phyloP scores from a whole-genome alignment of 2,113 vertebrate species.

The Cephalopterus ornatus region DNA sequence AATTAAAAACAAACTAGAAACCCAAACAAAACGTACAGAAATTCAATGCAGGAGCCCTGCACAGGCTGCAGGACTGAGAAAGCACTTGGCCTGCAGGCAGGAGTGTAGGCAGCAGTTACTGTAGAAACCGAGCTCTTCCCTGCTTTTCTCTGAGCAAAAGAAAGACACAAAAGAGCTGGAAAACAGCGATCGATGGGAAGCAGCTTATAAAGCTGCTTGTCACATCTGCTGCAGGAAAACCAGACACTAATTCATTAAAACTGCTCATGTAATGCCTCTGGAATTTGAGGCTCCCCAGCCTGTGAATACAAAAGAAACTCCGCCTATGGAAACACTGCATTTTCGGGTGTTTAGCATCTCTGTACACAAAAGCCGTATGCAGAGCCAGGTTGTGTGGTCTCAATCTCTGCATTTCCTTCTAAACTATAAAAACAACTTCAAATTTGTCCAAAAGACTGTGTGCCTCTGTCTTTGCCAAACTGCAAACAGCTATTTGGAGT shows the following conservation, averaged over 20 bases:
- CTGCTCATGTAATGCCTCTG: slow-evolving; percentile 76
- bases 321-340: slow-evolving; percentile 69
- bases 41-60: slow-evolving; percentile 50
- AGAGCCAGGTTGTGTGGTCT: slow-evolving; percentile 60
- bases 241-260: slow-evolving; percentile 76
- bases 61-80: slow-evolving; percentile 50
- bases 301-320: slow-evolving; percentile 70
- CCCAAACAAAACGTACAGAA: slow-evolving; percentile 32
- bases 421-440: slow-evolving; percentile 34
- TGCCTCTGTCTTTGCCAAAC: neutral
- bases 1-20: neutral
- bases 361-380: slow-evolving; percentile 40
- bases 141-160: slow-evolving; percentile 68
- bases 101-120: slow-evolving; percentile 73
- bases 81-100: slow-evolving; percentile 63
- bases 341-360: slow-evolving; percentile 66
- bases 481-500: neutral
- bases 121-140: slow-evolving; percentile 73
- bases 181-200: slow-evolving; percentile 71
- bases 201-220: slow-evolving; percentile 75
- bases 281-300: slow-evolving; percentile 74
- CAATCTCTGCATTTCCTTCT: slow-evolving; percentile 1
- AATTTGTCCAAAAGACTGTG: neutral
- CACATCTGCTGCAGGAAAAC: slow-evolving; percentile 75
- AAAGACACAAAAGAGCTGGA: slow-evolving; percentile 73